Conservation (phyloP, 2,888 invertebrate genomes). For the Dysmachus trigonus region DNA sequence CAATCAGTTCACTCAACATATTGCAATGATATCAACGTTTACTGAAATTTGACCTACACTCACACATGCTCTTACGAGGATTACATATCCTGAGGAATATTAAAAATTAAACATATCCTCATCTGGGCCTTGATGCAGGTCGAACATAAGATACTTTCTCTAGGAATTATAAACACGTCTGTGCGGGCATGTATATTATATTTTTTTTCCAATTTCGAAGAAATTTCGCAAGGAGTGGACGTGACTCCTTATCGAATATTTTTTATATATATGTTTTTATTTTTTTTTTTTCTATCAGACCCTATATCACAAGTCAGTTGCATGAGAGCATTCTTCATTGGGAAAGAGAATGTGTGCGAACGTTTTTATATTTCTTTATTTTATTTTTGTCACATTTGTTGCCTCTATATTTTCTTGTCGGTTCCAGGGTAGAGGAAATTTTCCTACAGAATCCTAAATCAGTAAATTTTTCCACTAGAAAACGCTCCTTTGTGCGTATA, state of each 20-base stretch:
- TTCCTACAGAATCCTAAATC: not conserved
- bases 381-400: not conserved
- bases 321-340: not conserved
- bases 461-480: not conserved
- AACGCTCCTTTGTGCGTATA: not conserved
- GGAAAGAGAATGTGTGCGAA: not conserved
- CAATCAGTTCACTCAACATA: not conserved
- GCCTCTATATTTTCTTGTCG: not conserved
- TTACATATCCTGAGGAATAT: not conserved
- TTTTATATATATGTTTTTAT: not conserved
- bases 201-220: not conserved
- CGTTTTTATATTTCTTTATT: not conserved
- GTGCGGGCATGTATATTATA: not conserved
- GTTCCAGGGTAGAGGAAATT: not conserved
- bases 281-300: not conserved
- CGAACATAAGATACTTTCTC: not conserved
- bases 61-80: not conserved
- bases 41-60: not conserved
- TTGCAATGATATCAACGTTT: not conserved
- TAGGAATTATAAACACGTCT: not conserved
- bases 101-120: not conserved
- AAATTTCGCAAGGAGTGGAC: not conserved
- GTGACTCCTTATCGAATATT: not conserved
- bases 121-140: not conserved
- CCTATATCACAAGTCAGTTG: not conserved